These are phyloP conservation scores for Amblyopsis rosae DNA, from an alignment of 2,113 vertebrate species.

Conservation along the genomic window DNA sequence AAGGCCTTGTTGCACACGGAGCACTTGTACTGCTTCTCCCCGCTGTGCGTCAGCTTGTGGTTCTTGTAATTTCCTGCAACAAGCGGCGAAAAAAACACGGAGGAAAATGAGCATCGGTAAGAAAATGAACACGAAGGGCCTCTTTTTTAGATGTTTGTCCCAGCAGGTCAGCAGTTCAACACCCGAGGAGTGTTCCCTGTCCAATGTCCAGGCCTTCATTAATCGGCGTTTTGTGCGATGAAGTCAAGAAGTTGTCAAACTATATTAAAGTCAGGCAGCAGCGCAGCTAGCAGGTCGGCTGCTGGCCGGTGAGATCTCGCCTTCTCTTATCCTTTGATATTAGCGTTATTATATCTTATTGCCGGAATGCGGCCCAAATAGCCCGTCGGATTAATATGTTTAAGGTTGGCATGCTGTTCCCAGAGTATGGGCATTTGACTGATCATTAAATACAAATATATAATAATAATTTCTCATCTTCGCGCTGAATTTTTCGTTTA, in stretches of 20 bases:
- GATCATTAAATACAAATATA: too few species aligned
- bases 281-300: slow-evolving; percentile 3
- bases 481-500: too few species aligned
- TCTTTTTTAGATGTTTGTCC: not conserved
- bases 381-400: too few species aligned
- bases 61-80: slow-evolving; percentile 96
- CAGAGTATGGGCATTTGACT: too few species aligned
- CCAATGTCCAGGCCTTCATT: slow-evolving; percentile 66
- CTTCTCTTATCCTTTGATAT: too few species aligned
- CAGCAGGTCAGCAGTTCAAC: slow-evolving; percentile 57
- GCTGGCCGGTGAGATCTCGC: too few species aligned
- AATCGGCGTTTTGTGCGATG: slow-evolving; percentile 74
- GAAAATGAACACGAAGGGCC: slow-evolving; percentile 9
- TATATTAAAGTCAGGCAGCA: slow-evolving; percentile 80
- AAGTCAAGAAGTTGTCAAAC: slow-evolving; percentile 93
- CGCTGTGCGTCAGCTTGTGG: slow-evolving; percentile 98
- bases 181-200: slow-evolving; percentile 45
- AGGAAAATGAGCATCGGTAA: slow-evolving; percentile 7
- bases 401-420: too few species aligned
- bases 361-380: too few species aligned
- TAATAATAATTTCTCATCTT: too few species aligned
- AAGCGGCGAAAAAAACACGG: slow-evolving; percentile 46
- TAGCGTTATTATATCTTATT: too few species aligned
- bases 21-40: slow-evolving; percentile 99
- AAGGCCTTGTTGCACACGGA: slow-evolving; percentile 99